A percentile compares a stretch with the other conserved stretches of the same genome.
Conservation (phyloP, 1,140 invertebrate species). For the Babylonia areolata region DNA sequence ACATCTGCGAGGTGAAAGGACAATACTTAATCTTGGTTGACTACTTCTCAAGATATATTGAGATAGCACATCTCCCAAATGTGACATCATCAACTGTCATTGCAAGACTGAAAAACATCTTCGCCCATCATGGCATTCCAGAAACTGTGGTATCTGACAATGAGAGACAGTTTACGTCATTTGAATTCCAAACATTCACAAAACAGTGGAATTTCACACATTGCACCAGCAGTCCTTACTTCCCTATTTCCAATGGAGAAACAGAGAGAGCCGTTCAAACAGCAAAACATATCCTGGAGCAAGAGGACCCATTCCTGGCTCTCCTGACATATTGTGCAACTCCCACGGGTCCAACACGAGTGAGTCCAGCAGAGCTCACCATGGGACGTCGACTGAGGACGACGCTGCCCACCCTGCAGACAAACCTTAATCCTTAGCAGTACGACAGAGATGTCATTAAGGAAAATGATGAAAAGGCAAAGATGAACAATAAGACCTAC, state of each 20-base stretch:
- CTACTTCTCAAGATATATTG: slow-evolving; percentile 49
- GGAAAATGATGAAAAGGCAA: too few species aligned
- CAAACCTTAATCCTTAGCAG: too few species aligned
- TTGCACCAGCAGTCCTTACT: neutral
- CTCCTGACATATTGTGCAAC: neutral
- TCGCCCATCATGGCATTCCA: slow-evolving; percentile 73
- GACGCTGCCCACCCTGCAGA: too few species aligned
- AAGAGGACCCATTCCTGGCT: neutral
- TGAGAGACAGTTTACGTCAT: neutral
- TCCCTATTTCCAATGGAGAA: slow-evolving; percentile 16
- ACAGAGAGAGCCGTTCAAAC: neutral
- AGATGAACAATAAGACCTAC: too few species aligned
- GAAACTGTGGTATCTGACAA: too few species aligned
- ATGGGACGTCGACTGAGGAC: neutral
- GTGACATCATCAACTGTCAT: slow-evolving; percentile 33
- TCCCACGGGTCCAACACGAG: neutral
- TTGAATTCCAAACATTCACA: neutral
- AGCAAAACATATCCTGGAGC: slow-evolving; percentile 9
- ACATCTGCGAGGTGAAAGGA: slow-evolving; percentile 44
- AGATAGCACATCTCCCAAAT: slow-evolving; percentile 39
- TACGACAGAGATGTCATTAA: too few species aligned
- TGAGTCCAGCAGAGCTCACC: too few species aligned
- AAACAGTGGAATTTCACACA: slow-evolving; percentile 2
- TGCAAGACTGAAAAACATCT: slow-evolving; percentile 55
- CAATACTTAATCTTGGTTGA: slow-evolving; percentile 47